These are phyloP conservation scores for Coregonus sp. DNA, from an alignment of 2,797 vertebrate genomes.

Conservation along the genomic window DNA sequence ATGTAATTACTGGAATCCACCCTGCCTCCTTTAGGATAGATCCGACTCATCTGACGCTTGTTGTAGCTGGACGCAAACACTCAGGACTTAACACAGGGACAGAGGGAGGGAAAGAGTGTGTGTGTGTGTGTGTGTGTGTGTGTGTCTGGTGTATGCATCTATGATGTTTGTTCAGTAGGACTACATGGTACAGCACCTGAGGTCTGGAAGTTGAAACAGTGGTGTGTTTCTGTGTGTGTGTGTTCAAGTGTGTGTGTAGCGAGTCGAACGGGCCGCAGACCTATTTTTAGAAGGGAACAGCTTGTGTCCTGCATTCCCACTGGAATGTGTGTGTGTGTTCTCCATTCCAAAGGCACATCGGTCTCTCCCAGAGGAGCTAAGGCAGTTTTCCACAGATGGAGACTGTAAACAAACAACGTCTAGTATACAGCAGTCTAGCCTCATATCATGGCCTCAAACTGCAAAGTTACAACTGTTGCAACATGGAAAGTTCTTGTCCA, in stretches of 20 bases:
- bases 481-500: no score
- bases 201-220: no score
- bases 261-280: conserved; percentile 18
- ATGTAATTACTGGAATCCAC: conserved; percentile 99
- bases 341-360: conserved; percentile 40
- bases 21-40: conserved; percentile 98
- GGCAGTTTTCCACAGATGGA: conserved; percentile 30
- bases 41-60: conserved; percentile 99
- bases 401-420: conserved; percentile 42
- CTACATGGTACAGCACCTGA: no score
- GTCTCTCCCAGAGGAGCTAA: conserved; percentile 30
- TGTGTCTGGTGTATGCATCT: background rate
- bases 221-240: no score
- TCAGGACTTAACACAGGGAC: conserved; percentile 75
- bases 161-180: no score
- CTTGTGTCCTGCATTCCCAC: conserved; percentile 63
- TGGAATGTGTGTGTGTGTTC: conserved; percentile 25
- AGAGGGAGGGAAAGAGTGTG: no score
- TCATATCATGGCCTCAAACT: conserved; percentile 42
- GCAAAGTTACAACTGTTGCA: no score
- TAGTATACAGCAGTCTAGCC: conserved; percentile 39
- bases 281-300: conserved; percentile 73
- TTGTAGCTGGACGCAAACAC: conserved; percentile 87
- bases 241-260: no score
- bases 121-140: background rate